Percentiles rank a stretch among this genome's conserved stretches.
Evolutionary conservation across 2,797 vertebrate species (phyloP).

Genomic region (Rallus crepitans): DNA sequence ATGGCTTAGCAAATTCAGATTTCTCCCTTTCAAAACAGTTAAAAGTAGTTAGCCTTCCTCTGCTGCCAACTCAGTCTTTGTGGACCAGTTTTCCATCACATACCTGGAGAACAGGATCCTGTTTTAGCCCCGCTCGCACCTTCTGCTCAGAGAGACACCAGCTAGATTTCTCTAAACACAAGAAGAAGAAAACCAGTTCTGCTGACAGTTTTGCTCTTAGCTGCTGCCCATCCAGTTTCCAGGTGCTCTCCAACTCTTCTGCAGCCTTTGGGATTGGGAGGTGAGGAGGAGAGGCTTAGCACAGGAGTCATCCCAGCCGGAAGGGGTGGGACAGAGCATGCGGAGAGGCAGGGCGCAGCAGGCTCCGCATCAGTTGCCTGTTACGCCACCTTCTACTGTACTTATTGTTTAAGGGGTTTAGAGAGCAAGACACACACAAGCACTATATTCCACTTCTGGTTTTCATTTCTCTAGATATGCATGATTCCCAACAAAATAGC

Average conservation of each 20-base stretch:
- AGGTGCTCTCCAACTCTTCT: constrained; percentile 36
- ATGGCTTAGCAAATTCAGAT: background rate
- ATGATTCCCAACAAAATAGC: background rate
- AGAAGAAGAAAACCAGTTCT: background rate
- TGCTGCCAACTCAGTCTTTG: background rate
- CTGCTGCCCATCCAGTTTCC: constrained; percentile 30
- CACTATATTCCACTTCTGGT: background rate
- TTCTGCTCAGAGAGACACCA: constrained; percentile 8
- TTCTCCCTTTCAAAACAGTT: background rate
- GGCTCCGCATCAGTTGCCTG: background rate
- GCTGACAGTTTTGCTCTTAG: background rate
- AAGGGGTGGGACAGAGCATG: constrained; percentile 56
- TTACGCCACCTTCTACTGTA: background rate
- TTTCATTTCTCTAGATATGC: background rate
- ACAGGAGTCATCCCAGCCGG: background rate
- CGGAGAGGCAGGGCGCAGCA: constrained; percentile 20
- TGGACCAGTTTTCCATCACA: constrained; percentile 18
- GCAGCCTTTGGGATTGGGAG: constrained; percentile 5
- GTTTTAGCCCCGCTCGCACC: background rate
- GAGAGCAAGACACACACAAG: background rate
- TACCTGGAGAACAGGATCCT: constrained; percentile 56
- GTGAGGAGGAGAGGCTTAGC: constrained; percentile 48
- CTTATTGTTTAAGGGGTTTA: background rate
- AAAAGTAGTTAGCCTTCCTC: background rate
- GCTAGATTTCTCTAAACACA: background rate